These are phyloP conservation scores for Carassius auratus DNA, from an alignment of 2,113 vertebrate genomes.

Conservation along the genomic window DNA sequence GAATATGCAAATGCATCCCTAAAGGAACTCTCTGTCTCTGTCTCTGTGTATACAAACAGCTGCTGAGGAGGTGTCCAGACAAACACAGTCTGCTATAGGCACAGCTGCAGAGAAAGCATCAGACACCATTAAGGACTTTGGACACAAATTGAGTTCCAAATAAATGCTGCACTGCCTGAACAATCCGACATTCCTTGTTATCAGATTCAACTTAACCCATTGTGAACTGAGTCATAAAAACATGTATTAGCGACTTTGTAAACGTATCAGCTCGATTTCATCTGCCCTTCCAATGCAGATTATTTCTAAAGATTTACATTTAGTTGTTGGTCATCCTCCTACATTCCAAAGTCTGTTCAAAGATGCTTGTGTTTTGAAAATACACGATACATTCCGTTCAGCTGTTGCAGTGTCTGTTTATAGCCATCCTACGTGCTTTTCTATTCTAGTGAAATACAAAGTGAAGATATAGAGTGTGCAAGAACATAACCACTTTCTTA, in stretches of 20 bases:
- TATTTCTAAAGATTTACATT: background rate
- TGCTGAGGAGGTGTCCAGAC: conserved; percentile 73
- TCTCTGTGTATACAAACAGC: conserved; percentile 57
- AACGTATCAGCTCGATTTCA: background rate
- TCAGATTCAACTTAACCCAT: background rate
- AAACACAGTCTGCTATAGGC: conserved; percentile 71
- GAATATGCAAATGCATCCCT: background rate
- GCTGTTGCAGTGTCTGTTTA: background rate
- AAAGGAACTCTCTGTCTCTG: background rate
- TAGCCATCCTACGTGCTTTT: background rate
- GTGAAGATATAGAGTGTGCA: background rate
- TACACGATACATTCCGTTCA: conserved; percentile 25
- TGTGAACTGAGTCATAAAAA: background rate
- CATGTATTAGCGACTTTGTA: background rate
- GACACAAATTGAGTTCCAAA: conserved; percentile 74
- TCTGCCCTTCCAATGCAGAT: background rate
- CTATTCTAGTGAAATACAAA: background rate
- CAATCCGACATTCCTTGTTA: background rate
- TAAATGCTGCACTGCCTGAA: conserved; percentile 35
- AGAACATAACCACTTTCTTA: background rate
- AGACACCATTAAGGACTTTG: conserved; percentile 76
- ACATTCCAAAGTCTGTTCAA: background rate
- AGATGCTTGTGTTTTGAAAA: background rate
- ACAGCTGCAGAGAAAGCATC: conserved; percentile 74
- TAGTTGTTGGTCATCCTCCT: background rate